Evolutionary conservation across 2,888 invertebrate genomes (phyloP).

Genomic region (Phrixothrix hirtus): DNA sequence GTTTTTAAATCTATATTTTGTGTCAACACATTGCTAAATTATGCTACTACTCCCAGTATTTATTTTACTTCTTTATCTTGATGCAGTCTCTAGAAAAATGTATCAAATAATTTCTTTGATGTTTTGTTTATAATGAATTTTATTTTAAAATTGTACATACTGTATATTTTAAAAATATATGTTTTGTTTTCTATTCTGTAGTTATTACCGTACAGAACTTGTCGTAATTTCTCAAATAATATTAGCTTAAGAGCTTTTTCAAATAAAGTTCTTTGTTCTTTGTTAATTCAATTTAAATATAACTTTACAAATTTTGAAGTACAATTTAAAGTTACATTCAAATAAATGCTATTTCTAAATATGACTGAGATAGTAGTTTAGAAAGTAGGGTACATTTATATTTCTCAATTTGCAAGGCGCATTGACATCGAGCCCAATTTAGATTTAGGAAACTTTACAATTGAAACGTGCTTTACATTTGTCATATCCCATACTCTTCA

Average conservation of each 20-base stretch:
- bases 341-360: conserved; percentile 29
- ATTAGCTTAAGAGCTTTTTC: too few relatives aligned
- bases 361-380: conserved; percentile 26
- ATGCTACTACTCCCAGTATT: too few relatives aligned
- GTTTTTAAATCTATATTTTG: too few relatives aligned
- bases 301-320: conserved; percentile 18
- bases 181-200: too few relatives aligned
- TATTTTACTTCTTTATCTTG: too few relatives aligned
- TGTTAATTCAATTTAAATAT: conserved; percentile 21
- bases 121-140: too few relatives aligned
- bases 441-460: conserved; percentile 24
- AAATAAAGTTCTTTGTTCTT: conserved; percentile 15
- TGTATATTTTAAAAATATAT: too few relatives aligned
- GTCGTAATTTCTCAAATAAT: conserved; percentile 14
- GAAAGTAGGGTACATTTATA: conserved; percentile 22
- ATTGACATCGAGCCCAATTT: conserved; percentile 25
- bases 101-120: too few relatives aligned
- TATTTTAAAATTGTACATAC: too few relatives aligned
- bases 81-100: too few relatives aligned
- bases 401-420: conserved; percentile 25
- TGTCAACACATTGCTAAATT: too few relatives aligned
- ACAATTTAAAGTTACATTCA: conserved; percentile 21
- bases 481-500: conserved; percentile 36
- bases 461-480: conserved; percentile 40
- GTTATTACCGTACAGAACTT: background rate